Evolutionary conservation across 2,888 invertebrate genomes (phyloP).

Genomic region (Oxyteleia sp.): DNA sequence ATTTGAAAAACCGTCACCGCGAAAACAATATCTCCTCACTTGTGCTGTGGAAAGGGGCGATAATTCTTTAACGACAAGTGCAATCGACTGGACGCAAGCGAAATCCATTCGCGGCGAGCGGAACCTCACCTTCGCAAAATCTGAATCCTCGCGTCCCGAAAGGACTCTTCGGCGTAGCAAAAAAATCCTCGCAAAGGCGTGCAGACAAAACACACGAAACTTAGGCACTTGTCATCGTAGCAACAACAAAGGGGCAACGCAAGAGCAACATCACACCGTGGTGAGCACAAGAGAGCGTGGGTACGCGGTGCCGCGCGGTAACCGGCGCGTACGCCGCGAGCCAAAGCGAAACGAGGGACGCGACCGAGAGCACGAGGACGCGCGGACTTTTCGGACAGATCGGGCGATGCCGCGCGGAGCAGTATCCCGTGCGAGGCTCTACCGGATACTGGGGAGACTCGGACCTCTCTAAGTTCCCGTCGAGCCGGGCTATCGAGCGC

Average conservation of each 20-base stretch:
- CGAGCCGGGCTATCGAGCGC: slow-evolving; percentile 85
- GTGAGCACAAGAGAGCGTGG: slow-evolving; percentile 41
- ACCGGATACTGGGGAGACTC: slow-evolving; percentile 85
- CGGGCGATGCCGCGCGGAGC: slow-evolving; percentile 72
- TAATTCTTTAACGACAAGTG: too few species aligned
- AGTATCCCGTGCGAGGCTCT: slow-evolving; percentile 84
- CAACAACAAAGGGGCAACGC: slow-evolving; percentile 43
- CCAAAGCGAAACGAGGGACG: slow-evolving; percentile 26
- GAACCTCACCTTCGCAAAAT: slow-evolving; percentile 35
- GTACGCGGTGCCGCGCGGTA: slow-evolving; percentile 35
- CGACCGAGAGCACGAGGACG: slow-evolving; percentile 38
- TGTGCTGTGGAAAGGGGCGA: too few species aligned
- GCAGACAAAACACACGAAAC: slow-evolving; percentile 48
- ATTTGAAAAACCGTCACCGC: too few species aligned
- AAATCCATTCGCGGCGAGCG: too few species aligned
- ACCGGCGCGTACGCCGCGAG: slow-evolving; percentile 31
- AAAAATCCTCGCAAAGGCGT: slow-evolving; percentile 61
- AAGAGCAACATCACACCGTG: slow-evolving; percentile 42
- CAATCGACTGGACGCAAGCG: too few species aligned
- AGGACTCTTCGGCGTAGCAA: slow-evolving; percentile 4
- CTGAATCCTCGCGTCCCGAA: slow-evolving; percentile 14
- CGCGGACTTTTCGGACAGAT: slow-evolving; percentile 33
- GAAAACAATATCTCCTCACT: too few species aligned
- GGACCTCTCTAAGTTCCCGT: slow-evolving; percentile 66
- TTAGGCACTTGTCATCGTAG: slow-evolving; percentile 66